phyloP scores from a whole-genome alignment of 2,113 vertebrate species.

The Micromys minutus region DNA sequence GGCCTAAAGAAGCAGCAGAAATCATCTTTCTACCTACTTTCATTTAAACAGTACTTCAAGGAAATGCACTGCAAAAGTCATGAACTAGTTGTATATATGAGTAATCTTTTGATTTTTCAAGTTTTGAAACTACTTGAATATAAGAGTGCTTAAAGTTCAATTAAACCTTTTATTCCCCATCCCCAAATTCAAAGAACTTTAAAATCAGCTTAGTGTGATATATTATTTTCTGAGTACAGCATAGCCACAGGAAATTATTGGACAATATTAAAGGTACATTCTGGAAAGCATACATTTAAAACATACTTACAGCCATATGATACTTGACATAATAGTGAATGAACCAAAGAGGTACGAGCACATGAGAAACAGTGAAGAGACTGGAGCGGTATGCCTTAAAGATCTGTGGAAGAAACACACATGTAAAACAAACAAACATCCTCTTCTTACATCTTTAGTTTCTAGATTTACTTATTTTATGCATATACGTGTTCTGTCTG shows the following conservation, averaged over 20 bases:
- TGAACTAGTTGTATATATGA: not conserved
- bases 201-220: constrained; percentile 21
- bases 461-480: not conserved
- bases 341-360: constrained; percentile 91
- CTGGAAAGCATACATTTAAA: constrained; percentile 51
- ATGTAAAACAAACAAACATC: constrained; percentile 37
- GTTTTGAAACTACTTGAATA: not conserved
- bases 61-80: constrained; percentile 10
- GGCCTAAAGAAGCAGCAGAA: constrained; percentile 15
- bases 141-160: constrained; percentile 35
- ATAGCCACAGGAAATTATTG: not conserved
- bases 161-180: not conserved
- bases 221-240: not conserved
- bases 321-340: constrained; percentile 92
- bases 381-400: constrained; percentile 87
- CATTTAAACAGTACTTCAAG: constrained; percentile 40
- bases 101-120: not conserved
- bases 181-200: constrained; percentile 29
- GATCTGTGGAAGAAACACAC: constrained; percentile 83
- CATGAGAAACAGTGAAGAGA: constrained; percentile 81
- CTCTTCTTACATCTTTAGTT: not conserved
- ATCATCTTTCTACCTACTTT: constrained; percentile 5
- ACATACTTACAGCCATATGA: constrained; percentile 89
- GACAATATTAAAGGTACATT: constrained; percentile 50
- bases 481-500: not conserved